These are phyloP conservation scores for Drosophila barbarae DNA, from an alignment of 2,888 invertebrate genomes.

Conservation along the genomic window DNA sequence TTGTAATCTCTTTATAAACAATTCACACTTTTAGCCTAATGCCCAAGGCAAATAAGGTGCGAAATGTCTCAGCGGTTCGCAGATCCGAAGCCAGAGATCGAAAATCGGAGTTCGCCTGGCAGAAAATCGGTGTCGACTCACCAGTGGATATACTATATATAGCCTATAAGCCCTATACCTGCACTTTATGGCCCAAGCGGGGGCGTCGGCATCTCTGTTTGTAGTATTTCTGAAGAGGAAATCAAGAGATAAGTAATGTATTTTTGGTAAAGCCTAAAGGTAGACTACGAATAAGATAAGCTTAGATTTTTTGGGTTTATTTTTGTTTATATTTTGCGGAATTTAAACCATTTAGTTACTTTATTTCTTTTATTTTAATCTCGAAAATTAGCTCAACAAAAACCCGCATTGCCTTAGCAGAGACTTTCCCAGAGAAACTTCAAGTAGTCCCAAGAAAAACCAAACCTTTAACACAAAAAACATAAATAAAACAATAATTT, in stretches of 20 bases:
- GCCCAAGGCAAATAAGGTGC: conserved; percentile 69
- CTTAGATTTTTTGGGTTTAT: not conserved
- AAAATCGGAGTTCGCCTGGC: conserved; percentile 35
- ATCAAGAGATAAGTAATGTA: not conserved
- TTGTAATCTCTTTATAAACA: conserved; percentile 75
- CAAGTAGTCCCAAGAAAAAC: not conserved
- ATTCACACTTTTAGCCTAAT: conserved; percentile 73
- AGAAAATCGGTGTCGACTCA: conserved; percentile 48
- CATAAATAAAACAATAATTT: not conserved
- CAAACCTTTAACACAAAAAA: not conserved
- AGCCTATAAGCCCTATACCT: conserved; percentile 10
- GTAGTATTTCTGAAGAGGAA: not conserved
- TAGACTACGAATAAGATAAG: not conserved
- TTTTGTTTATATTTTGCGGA: not conserved
- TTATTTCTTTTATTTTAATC: no score
- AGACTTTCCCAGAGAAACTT: no score
- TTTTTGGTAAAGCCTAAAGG: not conserved
- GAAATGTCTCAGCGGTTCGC: conserved; percentile 57
- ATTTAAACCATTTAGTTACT: no score
- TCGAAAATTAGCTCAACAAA: no score
- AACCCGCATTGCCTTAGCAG: no score
- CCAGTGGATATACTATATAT: conserved; percentile 5
- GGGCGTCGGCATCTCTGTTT: conserved; percentile 1
- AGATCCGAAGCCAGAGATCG: conserved; percentile 26
- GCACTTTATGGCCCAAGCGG: conserved; percentile 6